Percentiles rank a stretch among this genome's conserved stretches.
Evolutionary conservation across 2,113 vertebrate species (phyloP).

Genomic region (Aphyosemion australe): DNA sequence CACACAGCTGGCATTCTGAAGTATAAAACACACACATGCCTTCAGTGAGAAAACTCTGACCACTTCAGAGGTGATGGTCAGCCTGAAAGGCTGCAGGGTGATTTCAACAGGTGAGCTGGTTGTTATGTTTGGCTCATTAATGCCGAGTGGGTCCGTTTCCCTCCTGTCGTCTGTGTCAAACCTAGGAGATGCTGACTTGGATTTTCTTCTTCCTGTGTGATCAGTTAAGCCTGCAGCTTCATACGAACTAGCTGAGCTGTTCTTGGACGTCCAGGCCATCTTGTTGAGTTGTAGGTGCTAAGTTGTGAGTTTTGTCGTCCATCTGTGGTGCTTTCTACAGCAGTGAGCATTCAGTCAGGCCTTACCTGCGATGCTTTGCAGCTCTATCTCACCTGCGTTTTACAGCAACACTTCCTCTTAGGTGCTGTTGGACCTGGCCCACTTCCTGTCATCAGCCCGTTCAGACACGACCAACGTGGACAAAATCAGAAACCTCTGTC

Average conservation of each 20-base stretch:
- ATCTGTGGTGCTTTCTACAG: constrained; percentile 34
- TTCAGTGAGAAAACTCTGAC: too few species aligned
- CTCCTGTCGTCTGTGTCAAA: background rate
- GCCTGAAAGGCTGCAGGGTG: background rate
- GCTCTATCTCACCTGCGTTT: constrained; percentile 2
- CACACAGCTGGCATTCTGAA: constrained; percentile 14
- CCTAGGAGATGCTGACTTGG: background rate
- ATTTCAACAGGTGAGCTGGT: background rate
- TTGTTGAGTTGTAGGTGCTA: constrained; percentile 27
- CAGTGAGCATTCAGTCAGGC: background rate
- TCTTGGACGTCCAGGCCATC: background rate
- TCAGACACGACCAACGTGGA: constrained; percentile 1
- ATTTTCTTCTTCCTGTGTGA: background rate
- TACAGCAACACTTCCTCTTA: constrained; percentile 10
- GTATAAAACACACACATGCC: too few species aligned
- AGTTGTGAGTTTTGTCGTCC: background rate
- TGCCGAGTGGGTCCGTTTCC: too few species aligned
- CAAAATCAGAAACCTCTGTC: background rate
- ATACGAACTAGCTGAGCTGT: background rate
- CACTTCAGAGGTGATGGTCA: background rate
- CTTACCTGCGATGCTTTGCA: background rate
- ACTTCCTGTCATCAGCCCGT: constrained; percentile 3
- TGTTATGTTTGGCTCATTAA: background rate
- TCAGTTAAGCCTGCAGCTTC: background rate
- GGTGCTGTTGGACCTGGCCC: constrained; percentile 37